phyloP scores from a whole-genome alignment of 2,888 invertebrate species.

The Thereva unica region DNA sequence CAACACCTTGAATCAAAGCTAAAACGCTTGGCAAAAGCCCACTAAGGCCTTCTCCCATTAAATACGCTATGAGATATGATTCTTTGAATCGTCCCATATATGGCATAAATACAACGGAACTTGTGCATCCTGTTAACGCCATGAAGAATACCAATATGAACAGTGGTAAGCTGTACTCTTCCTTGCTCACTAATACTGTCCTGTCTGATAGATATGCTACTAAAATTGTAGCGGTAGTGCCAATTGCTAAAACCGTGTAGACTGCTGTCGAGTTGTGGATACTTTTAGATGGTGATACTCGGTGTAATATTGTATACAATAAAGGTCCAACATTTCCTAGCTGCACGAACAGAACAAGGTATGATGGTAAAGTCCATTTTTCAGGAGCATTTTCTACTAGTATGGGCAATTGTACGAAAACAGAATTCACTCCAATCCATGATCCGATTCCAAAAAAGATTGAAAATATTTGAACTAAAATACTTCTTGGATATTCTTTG shows the following conservation, averaged over 20 bases:
- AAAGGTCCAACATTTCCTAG: slow-evolving; percentile 76
- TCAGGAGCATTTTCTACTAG: slow-evolving; percentile 76
- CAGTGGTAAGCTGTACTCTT: slow-evolving; percentile 61
- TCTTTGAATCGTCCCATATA: slow-evolving; percentile 70
- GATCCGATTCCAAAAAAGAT: slow-evolving; percentile 73
- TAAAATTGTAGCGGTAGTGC: slow-evolving; percentile 60
- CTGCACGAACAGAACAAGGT: slow-evolving; percentile 74
- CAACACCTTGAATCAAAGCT: slow-evolving; percentile 72
- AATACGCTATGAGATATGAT: slow-evolving; percentile 72
- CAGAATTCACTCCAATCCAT: slow-evolving; percentile 82
- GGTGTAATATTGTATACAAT: slow-evolving; percentile 61
- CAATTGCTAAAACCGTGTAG: slow-evolving; percentile 59
- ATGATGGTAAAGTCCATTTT: slow-evolving; percentile 77
- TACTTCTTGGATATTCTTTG: slow-evolving; percentile 30
- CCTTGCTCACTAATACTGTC: slow-evolving; percentile 59
- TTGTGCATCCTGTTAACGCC: slow-evolving; percentile 69
- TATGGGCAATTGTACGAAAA: slow-evolving; percentile 80
- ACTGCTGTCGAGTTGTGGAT: slow-evolving; percentile 59
- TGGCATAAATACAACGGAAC: slow-evolving; percentile 77
- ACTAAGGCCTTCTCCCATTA: slow-evolving; percentile 75
- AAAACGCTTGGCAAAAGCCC: slow-evolving; percentile 74
- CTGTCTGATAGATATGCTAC: slow-evolving; percentile 61
- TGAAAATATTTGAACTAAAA: slow-evolving; percentile 67
- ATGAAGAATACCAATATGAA: slow-evolving; percentile 67
- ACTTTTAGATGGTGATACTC: slow-evolving; percentile 50